Evolutionary conservation across 2,113 vertebrate genomes (phyloP).

Genomic region (Lepus americanus): DNA sequence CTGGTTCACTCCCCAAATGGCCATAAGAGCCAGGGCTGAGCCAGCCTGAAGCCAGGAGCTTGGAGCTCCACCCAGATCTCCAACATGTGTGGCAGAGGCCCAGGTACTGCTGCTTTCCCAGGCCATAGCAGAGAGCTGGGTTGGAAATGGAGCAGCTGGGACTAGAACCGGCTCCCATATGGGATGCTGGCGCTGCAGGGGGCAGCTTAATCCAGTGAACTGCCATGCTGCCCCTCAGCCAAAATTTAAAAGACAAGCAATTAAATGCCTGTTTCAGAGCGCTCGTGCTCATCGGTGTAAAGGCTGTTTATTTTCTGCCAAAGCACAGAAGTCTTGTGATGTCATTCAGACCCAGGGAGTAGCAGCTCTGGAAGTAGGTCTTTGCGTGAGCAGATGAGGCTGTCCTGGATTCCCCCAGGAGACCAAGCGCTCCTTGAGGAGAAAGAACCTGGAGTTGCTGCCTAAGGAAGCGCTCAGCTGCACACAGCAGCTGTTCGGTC

Average conservation of each 20-base stretch:
- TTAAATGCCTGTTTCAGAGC: background rate
- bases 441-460: background rate
- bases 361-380: background rate
- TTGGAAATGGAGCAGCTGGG: no score
- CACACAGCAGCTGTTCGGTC: background rate
- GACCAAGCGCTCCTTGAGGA: constrained; percentile 12
- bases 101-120: no score
- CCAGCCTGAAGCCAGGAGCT: no score
- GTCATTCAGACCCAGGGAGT: background rate
- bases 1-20: no score
- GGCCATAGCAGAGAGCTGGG: no score
- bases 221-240: no score
- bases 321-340: background rate
- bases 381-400: background rate
- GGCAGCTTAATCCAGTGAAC: no score
- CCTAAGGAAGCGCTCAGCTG: background rate
- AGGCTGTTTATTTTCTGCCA: background rate
- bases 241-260: background rate
- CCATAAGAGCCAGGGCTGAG: no score
- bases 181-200: no score
- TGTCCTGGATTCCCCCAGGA: constrained; percentile 36
- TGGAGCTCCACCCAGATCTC: no score
- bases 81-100: no score
- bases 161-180: no score
- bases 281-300: background rate